A percentile compares a stretch with the other conserved stretches of the same genome.
These are phyloP conservation scores for Rhynchotus rufescens DNA, from an alignment of 2,797 vertebrate genomes.

Conservation along the genomic window DNA sequence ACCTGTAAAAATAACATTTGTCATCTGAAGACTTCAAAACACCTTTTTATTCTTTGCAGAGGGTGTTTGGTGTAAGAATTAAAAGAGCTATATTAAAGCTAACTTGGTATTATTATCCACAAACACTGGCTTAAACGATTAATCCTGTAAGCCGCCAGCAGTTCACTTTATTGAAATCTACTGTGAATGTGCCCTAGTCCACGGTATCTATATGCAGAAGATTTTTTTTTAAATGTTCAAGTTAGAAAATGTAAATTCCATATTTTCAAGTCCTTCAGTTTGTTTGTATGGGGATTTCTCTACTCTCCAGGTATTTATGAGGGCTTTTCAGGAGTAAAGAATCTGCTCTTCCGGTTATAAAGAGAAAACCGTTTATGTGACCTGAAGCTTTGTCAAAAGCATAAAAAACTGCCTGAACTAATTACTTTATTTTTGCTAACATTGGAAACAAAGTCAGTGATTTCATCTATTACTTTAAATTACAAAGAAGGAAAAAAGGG, in stretches of 20 bases:
- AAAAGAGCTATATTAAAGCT: conserved; percentile 27
- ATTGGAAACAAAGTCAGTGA: conserved; percentile 6
- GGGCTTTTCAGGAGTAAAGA: neutral
- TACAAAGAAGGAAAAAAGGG: neutral
- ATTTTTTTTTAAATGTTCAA: neutral
- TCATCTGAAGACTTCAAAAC: neutral
- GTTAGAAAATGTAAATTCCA: neutral
- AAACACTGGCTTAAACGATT: conserved; percentile 43
- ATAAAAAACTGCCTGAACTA: conserved; percentile 37
- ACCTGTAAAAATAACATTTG: conserved; percentile 6
- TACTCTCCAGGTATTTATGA: neutral
- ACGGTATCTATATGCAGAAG: neutral
- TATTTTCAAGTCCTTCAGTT: neutral
- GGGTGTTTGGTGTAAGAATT: neutral
- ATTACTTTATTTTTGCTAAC: conserved; percentile 43
- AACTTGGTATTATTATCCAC: conserved; percentile 19
- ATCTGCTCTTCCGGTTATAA: conserved; percentile 7
- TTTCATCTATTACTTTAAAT: conserved; percentile 38
- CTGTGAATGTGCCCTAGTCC: neutral
- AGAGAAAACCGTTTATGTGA: conserved; percentile 20
- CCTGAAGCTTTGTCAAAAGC: conserved; percentile 37
- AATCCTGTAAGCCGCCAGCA: conserved; percentile 15
- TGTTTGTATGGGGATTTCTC: conserved; percentile 11
- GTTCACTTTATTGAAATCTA: conserved; percentile 31
- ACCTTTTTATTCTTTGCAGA: neutral